Percentiles rank a stretch among this genome's conserved stretches.
phyloP scores from a whole-genome alignment of 2,113 vertebrate species.

The Heterocephalus glaber region DNA sequence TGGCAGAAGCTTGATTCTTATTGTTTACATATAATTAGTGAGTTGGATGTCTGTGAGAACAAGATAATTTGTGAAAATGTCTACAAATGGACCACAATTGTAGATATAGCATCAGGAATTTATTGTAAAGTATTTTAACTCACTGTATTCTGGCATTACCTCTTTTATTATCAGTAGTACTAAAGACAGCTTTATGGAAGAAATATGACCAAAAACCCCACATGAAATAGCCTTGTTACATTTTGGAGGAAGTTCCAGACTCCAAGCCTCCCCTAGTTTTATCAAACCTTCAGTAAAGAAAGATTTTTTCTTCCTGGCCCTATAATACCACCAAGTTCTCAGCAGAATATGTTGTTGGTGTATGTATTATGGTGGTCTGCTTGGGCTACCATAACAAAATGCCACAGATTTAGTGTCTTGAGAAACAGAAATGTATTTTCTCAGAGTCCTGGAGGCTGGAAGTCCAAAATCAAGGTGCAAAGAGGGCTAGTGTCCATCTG shows the following conservation, averaged over 20 bases:
- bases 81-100: constrained; percentile 32
- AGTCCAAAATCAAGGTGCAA: not conserved
- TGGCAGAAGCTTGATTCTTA: constrained; percentile 68
- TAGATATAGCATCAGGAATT: constrained; percentile 41
- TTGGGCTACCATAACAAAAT: not conserved
- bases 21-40: constrained; percentile 64
- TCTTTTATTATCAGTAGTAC: not conserved
- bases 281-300: not conserved
- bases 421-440: not conserved
- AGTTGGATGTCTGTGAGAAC: constrained; percentile 57
- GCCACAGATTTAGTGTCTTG: not conserved
- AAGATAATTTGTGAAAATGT: constrained; percentile 69
- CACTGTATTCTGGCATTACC: not conserved
- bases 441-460: not conserved
- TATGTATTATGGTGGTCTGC: not conserved
- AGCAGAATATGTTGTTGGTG: not conserved
- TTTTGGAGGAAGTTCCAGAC: not conserved
- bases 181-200: not conserved
- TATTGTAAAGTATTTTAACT: constrained; percentile 65
- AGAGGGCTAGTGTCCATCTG: not conserved
- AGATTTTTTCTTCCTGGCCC: not conserved
- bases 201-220: not conserved
- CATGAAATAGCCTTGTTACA: not conserved
- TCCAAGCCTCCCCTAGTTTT: not conserved
- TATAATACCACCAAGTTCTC: not conserved